Percentiles rank a stretch among this genome's conserved stretches.
Conservation (phyloP, 2,797 vertebrate genomes). For the Botia kubotai region DNA sequence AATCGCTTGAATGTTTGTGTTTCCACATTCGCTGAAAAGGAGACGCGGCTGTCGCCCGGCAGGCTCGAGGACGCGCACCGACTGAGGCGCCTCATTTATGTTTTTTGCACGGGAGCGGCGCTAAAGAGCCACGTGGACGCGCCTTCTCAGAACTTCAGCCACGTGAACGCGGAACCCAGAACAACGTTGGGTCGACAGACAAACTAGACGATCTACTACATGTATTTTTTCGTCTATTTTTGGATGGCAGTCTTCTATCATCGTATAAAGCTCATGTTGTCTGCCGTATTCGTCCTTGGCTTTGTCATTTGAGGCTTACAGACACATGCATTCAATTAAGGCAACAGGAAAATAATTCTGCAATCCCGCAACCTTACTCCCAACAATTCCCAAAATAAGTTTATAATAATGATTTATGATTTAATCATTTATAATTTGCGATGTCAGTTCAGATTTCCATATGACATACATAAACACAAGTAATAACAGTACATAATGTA, state of each 20-base stretch:
- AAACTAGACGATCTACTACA: background rate
- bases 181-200: constrained; percentile 13
- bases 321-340: background rate
- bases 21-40: constrained; percentile 67
- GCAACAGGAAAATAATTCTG: too few species aligned
- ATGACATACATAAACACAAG: too few species aligned
- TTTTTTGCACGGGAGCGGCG: constrained; percentile 61
- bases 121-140: constrained; percentile 39
- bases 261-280: too few species aligned
- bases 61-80: constrained; percentile 69
- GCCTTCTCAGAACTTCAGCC: constrained; percentile 2
- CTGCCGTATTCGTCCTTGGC: background rate
- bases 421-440: too few species aligned
- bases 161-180: constrained; percentile 10
- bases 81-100: constrained; percentile 69
- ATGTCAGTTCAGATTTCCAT: too few species aligned
- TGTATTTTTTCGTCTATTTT: too few species aligned
- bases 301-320: background rate
- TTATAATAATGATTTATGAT: too few species aligned
- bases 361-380: too few species aligned
- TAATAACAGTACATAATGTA: too few species aligned
- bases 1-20: constrained; percentile 61
- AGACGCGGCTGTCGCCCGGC: constrained; percentile 63
- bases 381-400: too few species aligned
- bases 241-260: too few species aligned